Conservation (phyloP, 2,113 vertebrate species). For the Xenus cinereus region DNA sequence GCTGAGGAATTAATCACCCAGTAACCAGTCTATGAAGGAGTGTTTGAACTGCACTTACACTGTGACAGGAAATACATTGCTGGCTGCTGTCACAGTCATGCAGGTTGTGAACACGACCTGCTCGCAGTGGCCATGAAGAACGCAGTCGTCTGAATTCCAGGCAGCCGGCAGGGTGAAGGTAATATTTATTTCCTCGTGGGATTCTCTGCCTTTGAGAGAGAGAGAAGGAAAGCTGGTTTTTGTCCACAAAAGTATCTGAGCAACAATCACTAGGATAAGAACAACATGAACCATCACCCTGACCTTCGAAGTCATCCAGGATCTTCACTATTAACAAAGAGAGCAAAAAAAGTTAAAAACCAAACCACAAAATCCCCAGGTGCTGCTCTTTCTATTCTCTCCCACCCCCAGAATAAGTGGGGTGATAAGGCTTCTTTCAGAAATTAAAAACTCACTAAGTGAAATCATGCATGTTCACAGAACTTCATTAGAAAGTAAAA, state of each 20-base stretch:
- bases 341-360: background rate
- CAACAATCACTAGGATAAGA: background rate
- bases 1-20: background rate
- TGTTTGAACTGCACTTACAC: conserved; percentile 79
- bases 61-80: conserved; percentile 91
- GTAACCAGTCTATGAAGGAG: background rate
- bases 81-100: conserved; percentile 91
- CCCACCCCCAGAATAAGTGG: background rate
- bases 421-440: background rate
- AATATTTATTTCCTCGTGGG: conserved; percentile 95
- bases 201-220: conserved; percentile 84
- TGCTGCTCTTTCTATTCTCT: background rate
- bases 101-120: conserved; percentile 95
- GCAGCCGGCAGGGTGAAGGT: conserved; percentile 92
- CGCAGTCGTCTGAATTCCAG: conserved; percentile 94
- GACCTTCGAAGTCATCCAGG: background rate
- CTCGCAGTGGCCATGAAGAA: conserved; percentile 93
- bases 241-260: background rate
- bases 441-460: background rate
- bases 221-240: background rate
- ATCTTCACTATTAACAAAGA: background rate
- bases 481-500: background rate
- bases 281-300: background rate
- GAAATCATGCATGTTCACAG: background rate
- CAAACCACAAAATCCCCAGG: background rate